phyloP scores from a whole-genome alignment of 92 coral and sea anemone species.

The Pocillopora meandrina region DNA sequence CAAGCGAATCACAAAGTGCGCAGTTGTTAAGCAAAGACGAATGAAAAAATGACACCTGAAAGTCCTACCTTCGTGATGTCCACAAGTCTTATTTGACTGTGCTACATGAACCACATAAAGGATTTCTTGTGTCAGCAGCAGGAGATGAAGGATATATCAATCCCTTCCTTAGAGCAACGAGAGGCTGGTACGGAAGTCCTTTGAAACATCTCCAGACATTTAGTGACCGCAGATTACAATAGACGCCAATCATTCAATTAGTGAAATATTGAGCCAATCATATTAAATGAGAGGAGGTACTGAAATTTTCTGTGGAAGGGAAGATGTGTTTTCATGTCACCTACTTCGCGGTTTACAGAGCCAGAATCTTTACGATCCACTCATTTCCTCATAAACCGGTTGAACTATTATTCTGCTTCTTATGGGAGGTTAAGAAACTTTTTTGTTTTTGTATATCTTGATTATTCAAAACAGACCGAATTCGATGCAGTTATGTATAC shows the following conservation, averaged over 20 bases:
- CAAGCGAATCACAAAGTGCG: not conserved
- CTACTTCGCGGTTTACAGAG: not conserved
- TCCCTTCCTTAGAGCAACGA: not conserved
- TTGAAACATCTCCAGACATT: constrained; percentile 17
- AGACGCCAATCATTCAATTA: constrained; percentile 43
- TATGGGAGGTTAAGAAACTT: too few species aligned
- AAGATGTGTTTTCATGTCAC: too few species aligned
- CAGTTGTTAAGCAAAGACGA: constrained; percentile 6
- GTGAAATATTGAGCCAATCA: constrained; percentile 11
- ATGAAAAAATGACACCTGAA: not conserved
- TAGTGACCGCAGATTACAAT: constrained; percentile 1
- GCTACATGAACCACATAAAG: constrained; percentile 28
- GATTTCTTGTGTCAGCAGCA: not conserved
- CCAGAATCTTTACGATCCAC: not conserved
- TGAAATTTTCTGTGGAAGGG: too few species aligned
- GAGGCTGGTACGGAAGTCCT: constrained; percentile 43
- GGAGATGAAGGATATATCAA: not conserved
- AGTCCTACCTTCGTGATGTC: constrained; percentile 26
- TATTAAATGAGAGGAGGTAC: constrained; percentile 9
- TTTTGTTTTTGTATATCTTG: too few species aligned
- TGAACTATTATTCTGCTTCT: not conserved
- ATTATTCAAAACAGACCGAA: too few species aligned
- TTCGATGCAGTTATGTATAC: too few species aligned
- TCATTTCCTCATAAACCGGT: not conserved
- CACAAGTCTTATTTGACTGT: constrained; percentile 31